Percentiles rank a stretch among this genome's conserved stretches.
Conservation (phyloP, 2,888 invertebrate species). For the Acronicta alni region DNA sequence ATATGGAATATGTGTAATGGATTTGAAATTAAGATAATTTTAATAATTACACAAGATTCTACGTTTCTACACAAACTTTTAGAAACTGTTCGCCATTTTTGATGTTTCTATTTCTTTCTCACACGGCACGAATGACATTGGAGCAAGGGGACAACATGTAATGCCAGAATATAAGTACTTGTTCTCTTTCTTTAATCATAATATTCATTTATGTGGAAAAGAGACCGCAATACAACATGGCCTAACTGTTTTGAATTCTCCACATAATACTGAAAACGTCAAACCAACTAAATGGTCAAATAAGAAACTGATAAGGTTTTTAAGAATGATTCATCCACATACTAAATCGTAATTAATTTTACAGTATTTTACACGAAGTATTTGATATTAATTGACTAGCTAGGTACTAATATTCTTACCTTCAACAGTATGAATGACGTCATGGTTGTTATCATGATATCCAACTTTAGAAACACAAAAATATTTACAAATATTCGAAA, state of each 20-base stretch:
- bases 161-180: slow-evolving; percentile 11
- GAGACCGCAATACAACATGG: slow-evolving; percentile 61
- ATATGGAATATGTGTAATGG: not conserved
- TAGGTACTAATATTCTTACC: slow-evolving; percentile 71
- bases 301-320: slow-evolving; percentile 79
- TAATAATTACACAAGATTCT: slow-evolving; percentile 27
- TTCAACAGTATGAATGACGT: slow-evolving; percentile 88
- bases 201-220: slow-evolving; percentile 56
- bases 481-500: slow-evolving; percentile 70
- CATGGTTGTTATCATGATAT: slow-evolving; percentile 89
- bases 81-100: slow-evolving; percentile 70
- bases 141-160: slow-evolving; percentile 48
- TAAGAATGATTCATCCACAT: slow-evolving; percentile 70
- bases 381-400: slow-evolving; percentile 24
- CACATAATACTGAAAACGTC: slow-evolving; percentile 76
- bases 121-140: slow-evolving; percentile 64
- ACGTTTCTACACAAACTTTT: slow-evolving; percentile 60
- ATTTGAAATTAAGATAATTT: slow-evolving; percentile 13
- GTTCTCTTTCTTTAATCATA: slow-evolving; percentile 40
- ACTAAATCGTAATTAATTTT: slow-evolving; percentile 45
- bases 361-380: slow-evolving; percentile 36
- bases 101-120: slow-evolving; percentile 81
- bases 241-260: slow-evolving; percentile 47
- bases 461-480: slow-evolving; percentile 82
- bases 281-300: slow-evolving; percentile 78